Evolutionary conservation across 1,140 invertebrate species (phyloP).

Genomic region (Lepidurus couesii): DNA sequence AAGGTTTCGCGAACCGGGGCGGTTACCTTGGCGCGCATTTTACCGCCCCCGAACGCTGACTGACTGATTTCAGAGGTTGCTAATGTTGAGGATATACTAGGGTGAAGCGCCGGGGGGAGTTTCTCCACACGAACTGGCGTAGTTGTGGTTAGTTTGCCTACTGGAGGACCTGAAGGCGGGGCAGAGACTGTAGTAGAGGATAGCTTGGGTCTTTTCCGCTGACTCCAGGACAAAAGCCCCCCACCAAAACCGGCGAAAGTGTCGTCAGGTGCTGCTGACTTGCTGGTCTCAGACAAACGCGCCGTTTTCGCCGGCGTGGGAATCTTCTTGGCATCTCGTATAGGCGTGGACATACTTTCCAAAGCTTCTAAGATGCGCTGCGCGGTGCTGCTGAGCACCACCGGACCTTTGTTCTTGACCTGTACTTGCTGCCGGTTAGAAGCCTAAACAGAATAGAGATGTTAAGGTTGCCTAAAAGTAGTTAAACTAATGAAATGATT

Average conservation of each 20-base stretch:
- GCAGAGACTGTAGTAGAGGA: too few relatives aligned
- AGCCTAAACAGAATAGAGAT: background rate
- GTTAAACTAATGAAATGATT: slow-evolving; percentile 25
- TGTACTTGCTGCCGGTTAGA: slow-evolving; percentile 22
- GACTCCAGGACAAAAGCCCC: slow-evolving; percentile 12
- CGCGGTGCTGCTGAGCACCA: slow-evolving; percentile 45
- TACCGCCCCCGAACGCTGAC: slow-evolving; percentile 25
- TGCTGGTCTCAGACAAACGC: slow-evolving; percentile 16
- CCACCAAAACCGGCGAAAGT: slow-evolving; percentile 30
- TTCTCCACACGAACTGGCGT: slow-evolving; percentile 26
- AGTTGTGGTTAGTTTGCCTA: slow-evolving; percentile 22
- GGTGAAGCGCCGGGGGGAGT: background rate
- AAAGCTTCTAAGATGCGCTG: slow-evolving; percentile 45
- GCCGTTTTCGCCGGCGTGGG: slow-evolving; percentile 26
- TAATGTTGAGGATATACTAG: background rate
- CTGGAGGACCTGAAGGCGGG: slow-evolving; percentile 22
- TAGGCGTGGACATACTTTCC: slow-evolving; percentile 46
- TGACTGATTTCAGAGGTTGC: slow-evolving; percentile 1
- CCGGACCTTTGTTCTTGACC: slow-evolving; percentile 34
- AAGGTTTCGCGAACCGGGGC: slow-evolving; percentile 23
- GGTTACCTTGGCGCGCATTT: slow-evolving; percentile 24
- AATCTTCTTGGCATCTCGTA: slow-evolving; percentile 41
- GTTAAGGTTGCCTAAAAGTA: background rate
- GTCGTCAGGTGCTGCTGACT: background rate
- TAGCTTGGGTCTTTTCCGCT: background rate